Evolutionary conservation across 2,888 invertebrate genomes (phyloP), one percentile per base, ranked within the genome.

Genomic region (Machimus rusticus): DNA sequence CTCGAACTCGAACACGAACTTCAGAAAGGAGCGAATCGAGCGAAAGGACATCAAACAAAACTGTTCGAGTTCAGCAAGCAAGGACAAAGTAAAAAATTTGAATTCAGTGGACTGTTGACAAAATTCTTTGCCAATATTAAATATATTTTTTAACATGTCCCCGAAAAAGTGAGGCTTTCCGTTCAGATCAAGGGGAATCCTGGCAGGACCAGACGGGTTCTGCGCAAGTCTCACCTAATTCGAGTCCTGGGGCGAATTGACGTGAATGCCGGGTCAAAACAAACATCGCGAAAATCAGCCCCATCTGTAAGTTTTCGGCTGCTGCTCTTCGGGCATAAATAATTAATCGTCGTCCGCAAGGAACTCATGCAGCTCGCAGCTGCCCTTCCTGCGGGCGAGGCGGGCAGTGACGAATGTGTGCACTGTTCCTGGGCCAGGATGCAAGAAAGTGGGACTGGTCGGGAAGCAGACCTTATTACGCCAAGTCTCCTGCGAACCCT

Each of bases 171-270:
- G 28, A 66, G 6, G 12, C 66, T 28, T 66, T 66, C 28, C 12
- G 66, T 2, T 6, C 66, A 66, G 5, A 66, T 23, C 28, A 3
- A 66, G 66, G 66, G 66, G 66, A 66, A 66, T 14, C 28, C 66
- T 23, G 9, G 66, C 66, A 66, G 66, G 23, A 23, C 9, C 2
- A 2, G 19, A n/a, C 3, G 23, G 12, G 16, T 28, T 82, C 8
- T 82, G 82, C 82, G 82, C 82, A 82, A 37, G 82, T 19, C 82
- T 82, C 51, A 82, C 82, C 82, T 82, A 66, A 51, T 82, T 82
- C 51, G 23, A 23, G 51, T 37, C 57, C 57, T 57, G 66, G 57
- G 66, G 82, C 57, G n/a, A 81, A 79, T 28, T 51, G 31, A 46
- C 31, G 34, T 82, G 76, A 51, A 37, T 82, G 37, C 19, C 57